Conservation (phyloP, 2,797 vertebrate species). For the Sebastes itinus region DNA sequence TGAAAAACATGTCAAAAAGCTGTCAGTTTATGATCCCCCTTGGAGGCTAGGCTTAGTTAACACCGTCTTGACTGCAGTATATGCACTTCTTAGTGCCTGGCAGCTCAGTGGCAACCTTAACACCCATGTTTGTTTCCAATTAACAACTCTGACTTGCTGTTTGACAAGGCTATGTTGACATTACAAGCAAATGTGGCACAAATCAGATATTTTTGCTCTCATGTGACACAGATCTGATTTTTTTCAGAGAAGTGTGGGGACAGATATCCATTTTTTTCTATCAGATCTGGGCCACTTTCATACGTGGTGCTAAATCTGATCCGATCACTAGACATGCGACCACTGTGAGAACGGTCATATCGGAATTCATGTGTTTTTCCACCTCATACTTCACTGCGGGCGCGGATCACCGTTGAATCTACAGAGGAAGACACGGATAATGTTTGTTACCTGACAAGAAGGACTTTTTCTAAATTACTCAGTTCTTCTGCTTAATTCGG, state of each 20-base stretch:
- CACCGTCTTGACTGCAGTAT: not conserved
- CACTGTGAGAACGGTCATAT: not conserved
- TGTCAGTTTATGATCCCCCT: not conserved
- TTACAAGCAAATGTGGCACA: not conserved
- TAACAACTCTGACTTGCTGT: too few species aligned
- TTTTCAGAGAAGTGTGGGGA: not conserved
- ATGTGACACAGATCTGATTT: too few species aligned
- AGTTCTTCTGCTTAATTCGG: too few species aligned
- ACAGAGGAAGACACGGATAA: not conserved
- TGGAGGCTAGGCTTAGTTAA: not conserved
- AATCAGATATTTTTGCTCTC: not conserved
- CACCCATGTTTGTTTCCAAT: slow-evolving; percentile 6
- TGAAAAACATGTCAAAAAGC: slow-evolving; percentile 18
- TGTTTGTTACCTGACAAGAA: not conserved
- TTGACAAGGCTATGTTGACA: not conserved
- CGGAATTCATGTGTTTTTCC: not conserved
- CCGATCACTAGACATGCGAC: not conserved
- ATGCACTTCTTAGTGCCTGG: slow-evolving; percentile 22
- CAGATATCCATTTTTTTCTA: not conserved
- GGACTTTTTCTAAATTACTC: too few species aligned
- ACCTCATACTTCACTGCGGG: not conserved
- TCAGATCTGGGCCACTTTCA: not conserved
- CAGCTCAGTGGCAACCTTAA: slow-evolving; percentile 17
- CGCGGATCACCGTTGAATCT: too few species aligned
- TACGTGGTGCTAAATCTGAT: not conserved